Base-by-base conservation (phyloP, 2,888 invertebrate species). In the Dicycla oo region DNA sequence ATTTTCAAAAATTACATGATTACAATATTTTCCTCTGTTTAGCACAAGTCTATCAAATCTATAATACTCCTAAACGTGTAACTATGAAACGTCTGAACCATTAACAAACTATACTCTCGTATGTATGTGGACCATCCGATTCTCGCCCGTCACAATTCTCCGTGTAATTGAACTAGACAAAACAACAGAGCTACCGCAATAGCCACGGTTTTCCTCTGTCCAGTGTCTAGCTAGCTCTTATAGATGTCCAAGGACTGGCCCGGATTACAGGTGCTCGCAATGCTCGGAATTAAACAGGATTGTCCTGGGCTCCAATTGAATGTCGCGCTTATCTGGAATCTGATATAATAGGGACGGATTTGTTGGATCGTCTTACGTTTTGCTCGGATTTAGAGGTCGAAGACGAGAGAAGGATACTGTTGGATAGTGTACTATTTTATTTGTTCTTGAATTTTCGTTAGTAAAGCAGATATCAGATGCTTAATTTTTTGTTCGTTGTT, bases 271-370 rank as follows among this genome's bases (percentile, higher is more conserved):
- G 72, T 97, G 67, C 73, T 56, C 58, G 67, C 78, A 76, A 81
- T 70, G 30, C 54, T 61, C 49, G 73, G 79, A 62, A 76, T 78
- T 82, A 78, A 75, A 38, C 65, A 51, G 67, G 70, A 79, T 96
- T 74, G 97, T 97, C 76, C 96, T 93, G 63, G 57, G 54, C 57
- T 69, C 43, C 69, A 77, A 84, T 85, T 83, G 76, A 83, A 84
- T 85, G 57, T 77, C 65, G 58, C 51, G 71, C 64, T 81, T 69
- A 83, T 82, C 78, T 78, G 6, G 54, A 53, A 79, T 78, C 70
- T 71, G 63, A 78, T 81, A 75, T 75, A 64, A 81, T 71, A 71
- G 60, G 53, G 64, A 51, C n/a, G 66, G 78, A 63, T 78, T 57
- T 73, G 23, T 20, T 43, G 43, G 40, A 63, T 54, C 45, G 73